Base-by-base conservation (phyloP, 2,113 vertebrate genomes). In the Gopherus evgoodei region DNA sequence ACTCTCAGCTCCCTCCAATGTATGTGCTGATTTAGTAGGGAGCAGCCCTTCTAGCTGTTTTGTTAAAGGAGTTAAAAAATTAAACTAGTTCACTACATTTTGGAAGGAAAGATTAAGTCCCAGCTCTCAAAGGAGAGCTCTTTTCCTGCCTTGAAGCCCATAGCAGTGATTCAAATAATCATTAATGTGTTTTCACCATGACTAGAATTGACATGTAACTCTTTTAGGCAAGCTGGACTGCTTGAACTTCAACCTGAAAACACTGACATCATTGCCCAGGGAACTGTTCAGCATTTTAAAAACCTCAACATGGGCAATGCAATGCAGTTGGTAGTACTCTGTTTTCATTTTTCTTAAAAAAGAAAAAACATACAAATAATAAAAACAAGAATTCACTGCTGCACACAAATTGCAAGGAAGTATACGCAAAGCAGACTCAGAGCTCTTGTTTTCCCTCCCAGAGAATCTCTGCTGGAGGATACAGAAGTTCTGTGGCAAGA, bases 381-480 rank as follows among this genome's bases (percentile, higher is more conserved):
- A n/a, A 72, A 75, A 76, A 42, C 38, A 44, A 76, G 38, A 27
- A 76, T 76, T 76, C 38, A 42, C 12, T 44, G 16, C 13, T 57
- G 42, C 13, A 81, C 4, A 6, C 3, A 3, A 65, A 59, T 4
- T 54, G 19, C 56, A 87, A 84, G 35, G 83, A 91, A 78, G 27
- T 54, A 59, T 35, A n/a, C 29, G 38, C 47, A 42, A 82, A 79
- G 17, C n/a, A 72, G n/a, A 57, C 65, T 21, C 59, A 8, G 50
- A 91, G 35, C 13, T 90, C 24, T n/a, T 69, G 42, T 72, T 92
- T 88, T 81, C 27, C 12, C 76, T 88, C 69, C 19, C 76, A 91
- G 82, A 2, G n/a, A 54, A 5, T 6, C n/a, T 86, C 93, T 87
- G 84, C 25, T 78, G 25, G 24, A 44, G 25, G 75, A 78, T 78